Evolutionary conservation across 2,113 vertebrate genomes (phyloP), one percentile per base, ranked within the genome.

Genomic region (Saguinus midas): DNA sequence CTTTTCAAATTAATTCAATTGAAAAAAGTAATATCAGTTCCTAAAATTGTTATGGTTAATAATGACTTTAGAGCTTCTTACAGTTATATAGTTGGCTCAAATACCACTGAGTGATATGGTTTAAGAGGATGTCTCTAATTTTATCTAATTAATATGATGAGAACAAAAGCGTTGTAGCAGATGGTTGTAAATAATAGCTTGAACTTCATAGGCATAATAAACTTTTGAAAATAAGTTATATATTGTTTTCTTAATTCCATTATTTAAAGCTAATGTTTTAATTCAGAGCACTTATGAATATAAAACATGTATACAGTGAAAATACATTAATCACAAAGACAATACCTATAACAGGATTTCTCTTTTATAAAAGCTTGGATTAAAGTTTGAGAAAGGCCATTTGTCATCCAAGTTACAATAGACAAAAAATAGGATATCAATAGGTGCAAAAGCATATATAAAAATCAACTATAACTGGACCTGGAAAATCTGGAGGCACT

Each of bases 61-160:
- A 88, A 96, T 80, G 13, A 96, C 18, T 96, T 97, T 68, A 96
- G 9, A 91, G 32, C 90, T 91, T 96, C 37, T 45, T 84, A 92
- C n/a, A 90, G 43, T 92, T 94, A 70, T 40, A 14, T 90, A 57
- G 57, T 90, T 96, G 0, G 0, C 66, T 98, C 27, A 68, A 94
- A 72, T 96, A 81, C 8, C 97, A 83, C 25, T 83, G 85, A 92
- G 96, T 92, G 78, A 90, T 82, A 88, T 13, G 78, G 48, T 29
- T 95, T 82, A 96, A 85, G 72, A 98, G 1, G 45, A 35, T 35
- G 8, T 86, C 81, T 95, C 55, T 72, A 70, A 92, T 96, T 96
- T 91, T 75, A 96, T 25, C 57, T 97, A 97, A 96, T 97, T 96
- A 91, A 78, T 95, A 48, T 27, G 91, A 96, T 50, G 72, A 96